Conservation (phyloP, 2,797 vertebrate species). For the Jordanella pulchra region DNA sequence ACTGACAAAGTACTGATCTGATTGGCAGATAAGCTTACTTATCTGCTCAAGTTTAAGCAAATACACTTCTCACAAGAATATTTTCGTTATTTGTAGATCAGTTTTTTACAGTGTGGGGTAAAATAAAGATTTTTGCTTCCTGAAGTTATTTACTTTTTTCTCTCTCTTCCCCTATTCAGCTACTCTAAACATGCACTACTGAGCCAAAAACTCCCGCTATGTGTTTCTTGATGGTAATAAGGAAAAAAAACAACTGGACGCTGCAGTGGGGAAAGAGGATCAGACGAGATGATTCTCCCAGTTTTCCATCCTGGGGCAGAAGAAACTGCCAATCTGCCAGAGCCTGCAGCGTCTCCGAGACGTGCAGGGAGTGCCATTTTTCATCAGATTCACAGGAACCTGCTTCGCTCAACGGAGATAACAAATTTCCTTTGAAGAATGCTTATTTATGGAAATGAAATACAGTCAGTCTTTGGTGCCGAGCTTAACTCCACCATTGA, state of each 20-base stretch:
- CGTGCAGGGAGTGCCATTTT: conserved; percentile 2
- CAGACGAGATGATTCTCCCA: neutral
- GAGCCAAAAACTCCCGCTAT: neutral
- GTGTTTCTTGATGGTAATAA: neutral
- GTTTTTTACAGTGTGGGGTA: neutral
- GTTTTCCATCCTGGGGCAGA: neutral
- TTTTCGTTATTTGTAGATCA: too few species aligned
- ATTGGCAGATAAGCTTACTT: too few species aligned
- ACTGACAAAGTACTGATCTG: too few species aligned
- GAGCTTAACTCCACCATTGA: neutral
- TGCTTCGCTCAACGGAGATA: neutral
- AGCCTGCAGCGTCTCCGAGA: neutral
- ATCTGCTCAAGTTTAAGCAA: too few species aligned
- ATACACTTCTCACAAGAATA: too few species aligned
- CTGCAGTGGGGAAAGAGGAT: neutral
- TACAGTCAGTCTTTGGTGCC: neutral
- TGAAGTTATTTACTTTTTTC: neutral
- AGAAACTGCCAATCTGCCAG: conserved; percentile 1
- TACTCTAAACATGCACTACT: neutral
- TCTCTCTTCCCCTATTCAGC: neutral
- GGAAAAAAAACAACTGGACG: neutral
- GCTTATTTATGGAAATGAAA: conserved; percentile 7
- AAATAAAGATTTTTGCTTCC: neutral
- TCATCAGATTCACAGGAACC: neutral
- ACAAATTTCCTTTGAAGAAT: conserved; percentile 6